phyloP scores from a whole-genome alignment of 2,113 vertebrate species.

The Cryptoleucopteryx plumbea region DNA sequence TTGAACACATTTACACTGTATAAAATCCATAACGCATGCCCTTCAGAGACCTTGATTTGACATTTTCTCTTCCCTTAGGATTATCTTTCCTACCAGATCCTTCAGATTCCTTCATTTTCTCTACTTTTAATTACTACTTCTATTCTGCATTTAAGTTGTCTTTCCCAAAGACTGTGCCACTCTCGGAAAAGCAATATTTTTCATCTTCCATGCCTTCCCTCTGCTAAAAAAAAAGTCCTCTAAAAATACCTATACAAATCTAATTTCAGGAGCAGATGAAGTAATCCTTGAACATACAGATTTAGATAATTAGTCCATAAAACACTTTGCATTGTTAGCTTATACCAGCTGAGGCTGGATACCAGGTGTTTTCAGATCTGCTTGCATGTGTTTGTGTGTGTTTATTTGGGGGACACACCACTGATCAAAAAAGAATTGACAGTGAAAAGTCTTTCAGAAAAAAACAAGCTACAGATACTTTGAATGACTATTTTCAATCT shows the following conservation, averaged over 20 bases:
- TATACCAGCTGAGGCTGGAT: not conserved
- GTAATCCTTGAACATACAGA: not conserved
- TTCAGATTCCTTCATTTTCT: not conserved
- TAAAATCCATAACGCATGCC: not conserved
- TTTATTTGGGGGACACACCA: not conserved
- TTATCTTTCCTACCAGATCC: not conserved
- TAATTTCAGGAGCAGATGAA: not conserved
- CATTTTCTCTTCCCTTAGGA: not conserved
- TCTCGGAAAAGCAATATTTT: not conserved
- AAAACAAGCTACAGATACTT: not conserved
- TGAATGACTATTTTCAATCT: not conserved
- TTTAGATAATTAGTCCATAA: not conserved
- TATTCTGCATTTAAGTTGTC: not conserved
- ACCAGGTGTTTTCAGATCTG: not conserved
- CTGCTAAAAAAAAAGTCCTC: not conserved
- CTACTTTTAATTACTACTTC: not conserved
- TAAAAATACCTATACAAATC: not conserved
- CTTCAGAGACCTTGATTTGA: not conserved
- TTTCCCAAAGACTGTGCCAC: not conserved
- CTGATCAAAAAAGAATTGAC: not conserved
- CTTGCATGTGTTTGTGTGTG: not conserved
- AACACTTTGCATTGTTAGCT: not conserved
- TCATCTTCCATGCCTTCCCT: not conserved
- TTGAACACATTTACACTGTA: not conserved
- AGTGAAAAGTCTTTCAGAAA: not conserved